Base-by-base conservation (phyloP, 2,113 vertebrate species). In the Clupea harengus region DNA sequence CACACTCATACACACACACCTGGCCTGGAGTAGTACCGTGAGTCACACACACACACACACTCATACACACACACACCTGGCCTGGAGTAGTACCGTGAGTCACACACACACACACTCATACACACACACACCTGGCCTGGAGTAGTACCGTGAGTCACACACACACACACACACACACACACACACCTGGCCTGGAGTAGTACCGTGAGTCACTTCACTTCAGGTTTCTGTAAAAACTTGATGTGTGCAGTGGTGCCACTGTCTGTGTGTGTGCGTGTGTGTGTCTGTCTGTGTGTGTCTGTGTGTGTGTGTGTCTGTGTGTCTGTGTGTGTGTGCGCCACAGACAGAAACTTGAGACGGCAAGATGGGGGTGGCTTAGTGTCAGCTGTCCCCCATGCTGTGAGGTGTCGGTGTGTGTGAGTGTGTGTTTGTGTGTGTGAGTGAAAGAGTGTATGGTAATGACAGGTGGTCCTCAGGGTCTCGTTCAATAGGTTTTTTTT, bases 391-490 rank as follows among this genome's bases (percentile, higher is more conserved):
- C 90, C 89, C 88, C 92, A 93, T 88, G 92, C 88, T 93, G 88
- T 91, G 84, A 60, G 89, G 87, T 50, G 81, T 88, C 89, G 83
- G 92, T 89, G 87, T 90, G 89, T 89, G 84, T 75, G 84, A 83
- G 50, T 82, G 87, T 89, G 86, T 46, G 82, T 25, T 45, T 54
- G 32, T 81, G 82, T 9, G 50, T 86, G 88, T 86, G 89, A 90
- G 86, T 90, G 90, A 49, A 22, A 89, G 90, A 90, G 92, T 92
- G 92, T 93, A 89, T 93, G 91, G 83, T 83, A 91, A 91, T 81
- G 93, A 96, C 96, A 97, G 96, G 95, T 98, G 96, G 95, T 92
- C 94, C 93, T 93, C 93, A 93, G 94, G 92, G 89, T 92, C 57
- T 15, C 90, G 92, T 93, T 94, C 91, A 96, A 95, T 94, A 93